Evolutionary conservation across 1,140 invertebrate species (phyloP), one percentile per base, ranked within the genome.

Genomic region (Eupristina koningsbergeri): DNA sequence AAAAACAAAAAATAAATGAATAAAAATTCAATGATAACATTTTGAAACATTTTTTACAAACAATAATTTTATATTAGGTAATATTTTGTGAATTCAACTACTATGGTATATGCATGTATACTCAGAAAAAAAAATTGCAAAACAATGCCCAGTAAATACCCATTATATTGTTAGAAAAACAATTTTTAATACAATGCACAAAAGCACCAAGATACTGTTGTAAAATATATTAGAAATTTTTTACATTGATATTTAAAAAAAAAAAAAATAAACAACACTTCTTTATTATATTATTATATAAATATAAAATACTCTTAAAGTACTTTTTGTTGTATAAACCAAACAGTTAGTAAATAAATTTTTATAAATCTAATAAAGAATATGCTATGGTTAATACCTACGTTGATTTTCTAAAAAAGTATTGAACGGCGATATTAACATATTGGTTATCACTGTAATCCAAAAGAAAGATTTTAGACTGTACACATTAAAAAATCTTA

Each of bases 131-230:
- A n/a, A 9, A 67, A 71, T 22, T 63, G 39, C 39, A 5, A 45
- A 81, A 74, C 9, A 83, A 61, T 77, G 74, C 61, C 81, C 81
- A 79, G 76, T 67, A 36, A 64, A 84, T 22, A 39, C 79, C 79
- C 77, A 17, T 84, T 81, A 80, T 53, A 88, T 89, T 91, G 90
- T 91, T 91, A 91, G 90, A 91, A 91, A 91, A 91, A 91, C 90
- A 91, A 91, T 91, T 91, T 90, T 87, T 86, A 87, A 86, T 80
- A 47, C 71, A 73, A 81, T 84, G 75, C 79, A 29, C 34, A 41
- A 80, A 84, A 80, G 67, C 71, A 84, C 77, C 81, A 39, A 47
- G 36, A 58, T 36, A 73, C 79, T 71, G 73, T 53, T 53, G 22
- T 73, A 73, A 6, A 34, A 67, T 8, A 34, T 75, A 34, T 75